Conservation (phyloP, 2,797 vertebrate genomes). For the Centropyge bicolor region DNA sequence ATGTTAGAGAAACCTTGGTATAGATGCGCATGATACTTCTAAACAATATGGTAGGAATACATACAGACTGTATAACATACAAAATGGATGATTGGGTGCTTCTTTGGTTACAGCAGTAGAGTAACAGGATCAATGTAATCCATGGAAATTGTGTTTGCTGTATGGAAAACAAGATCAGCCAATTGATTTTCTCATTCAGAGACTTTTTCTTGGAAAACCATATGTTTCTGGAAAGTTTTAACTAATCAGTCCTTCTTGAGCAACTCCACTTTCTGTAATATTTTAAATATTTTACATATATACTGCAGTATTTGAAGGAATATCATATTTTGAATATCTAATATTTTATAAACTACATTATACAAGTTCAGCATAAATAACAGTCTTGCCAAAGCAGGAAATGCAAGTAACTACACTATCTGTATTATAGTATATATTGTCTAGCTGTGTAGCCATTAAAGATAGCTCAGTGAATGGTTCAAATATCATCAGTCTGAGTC, state of each 20-base stretch:
- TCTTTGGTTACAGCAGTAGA: conserved; percentile 29
- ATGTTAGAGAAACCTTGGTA: background rate
- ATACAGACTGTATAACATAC: background rate
- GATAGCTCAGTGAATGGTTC: too few species aligned
- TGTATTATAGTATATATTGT: too few species aligned
- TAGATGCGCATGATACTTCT: background rate
- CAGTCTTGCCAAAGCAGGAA: background rate
- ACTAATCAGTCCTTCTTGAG: background rate
- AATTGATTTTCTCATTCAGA: conserved; percentile 52
- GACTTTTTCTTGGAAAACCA: conserved; percentile 44
- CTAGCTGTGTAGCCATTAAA: too few species aligned
- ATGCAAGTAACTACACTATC: too few species aligned
- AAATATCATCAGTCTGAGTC: too few species aligned
- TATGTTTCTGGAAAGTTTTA: conserved; percentile 8
- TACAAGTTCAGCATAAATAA: background rate
- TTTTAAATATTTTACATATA: background rate
- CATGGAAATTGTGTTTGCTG: conserved; percentile 51
- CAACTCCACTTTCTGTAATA: background rate
- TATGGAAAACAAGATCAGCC: conserved; percentile 36
- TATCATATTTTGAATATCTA: too few species aligned
- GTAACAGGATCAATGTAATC: conserved; percentile 42
- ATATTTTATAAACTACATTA: background rate
- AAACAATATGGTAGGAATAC: background rate
- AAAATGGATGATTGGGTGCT: background rate
- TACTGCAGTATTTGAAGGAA: too few species aligned